phyloP scores from a whole-genome alignment of 2,797 vertebrate genomes.

The Ctenosaura bakeri region DNA sequence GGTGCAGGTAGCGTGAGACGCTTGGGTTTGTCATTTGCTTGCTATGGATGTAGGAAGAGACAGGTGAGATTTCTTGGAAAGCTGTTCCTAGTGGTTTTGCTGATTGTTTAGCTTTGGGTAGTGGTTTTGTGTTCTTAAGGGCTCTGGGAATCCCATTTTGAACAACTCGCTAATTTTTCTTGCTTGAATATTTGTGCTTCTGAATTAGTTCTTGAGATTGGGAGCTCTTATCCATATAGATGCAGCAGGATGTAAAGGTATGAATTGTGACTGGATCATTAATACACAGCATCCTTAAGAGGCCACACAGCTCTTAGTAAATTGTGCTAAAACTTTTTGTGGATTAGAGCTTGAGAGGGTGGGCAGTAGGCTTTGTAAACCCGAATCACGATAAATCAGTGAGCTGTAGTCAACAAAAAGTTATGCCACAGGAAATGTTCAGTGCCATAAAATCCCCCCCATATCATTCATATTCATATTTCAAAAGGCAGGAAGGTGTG shows the following conservation, averaged over 20 bases:
- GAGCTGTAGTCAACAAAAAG: neutral
- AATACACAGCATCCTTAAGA: no score
- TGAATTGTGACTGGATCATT: neutral
- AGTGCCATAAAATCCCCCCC: neutral
- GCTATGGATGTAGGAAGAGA: rapidly evolving
- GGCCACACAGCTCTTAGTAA: no score
- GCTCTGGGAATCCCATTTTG: neutral
- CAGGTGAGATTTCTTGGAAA: neutral
- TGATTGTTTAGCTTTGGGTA: neutral
- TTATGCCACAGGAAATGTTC: neutral
- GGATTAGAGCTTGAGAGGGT: neutral
- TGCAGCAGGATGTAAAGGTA: neutral
- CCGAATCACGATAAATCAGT: neutral
- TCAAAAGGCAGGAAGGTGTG: neutral
- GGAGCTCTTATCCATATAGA: neutral
- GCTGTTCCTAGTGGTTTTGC: neutral
- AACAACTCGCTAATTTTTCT: no score
- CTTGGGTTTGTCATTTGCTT: neutral
- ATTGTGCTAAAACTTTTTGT: neutral
- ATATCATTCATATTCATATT: neutral
- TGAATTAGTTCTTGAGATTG: neutral
- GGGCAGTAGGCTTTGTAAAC: neutral
- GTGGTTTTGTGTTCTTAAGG: neutral
- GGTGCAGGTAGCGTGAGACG: neutral
- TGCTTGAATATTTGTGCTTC: neutral